These are phyloP conservation scores for Coelogynopora nodosa DNA, from an alignment of 2,888 invertebrate species.

Conservation along the genomic window DNA sequence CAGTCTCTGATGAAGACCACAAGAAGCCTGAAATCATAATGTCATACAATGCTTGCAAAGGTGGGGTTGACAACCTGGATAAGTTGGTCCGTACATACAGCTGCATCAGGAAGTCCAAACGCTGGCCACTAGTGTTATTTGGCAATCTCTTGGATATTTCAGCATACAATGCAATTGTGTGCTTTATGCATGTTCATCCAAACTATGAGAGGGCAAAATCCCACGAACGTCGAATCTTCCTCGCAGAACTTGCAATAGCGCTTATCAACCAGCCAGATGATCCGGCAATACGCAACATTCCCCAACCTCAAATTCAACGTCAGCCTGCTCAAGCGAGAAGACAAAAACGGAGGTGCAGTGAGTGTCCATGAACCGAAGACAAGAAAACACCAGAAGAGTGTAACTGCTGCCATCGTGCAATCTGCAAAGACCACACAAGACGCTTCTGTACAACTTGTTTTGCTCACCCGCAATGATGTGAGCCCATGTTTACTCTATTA, in stretches of 20 bases:
- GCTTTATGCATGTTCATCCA: slow-evolving; percentile 4
- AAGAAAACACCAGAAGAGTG: slow-evolving; percentile 11
- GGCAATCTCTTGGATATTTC: slow-evolving; percentile 37
- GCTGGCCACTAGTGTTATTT: slow-evolving; percentile 32
- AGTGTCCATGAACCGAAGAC: slow-evolving; percentile 1
- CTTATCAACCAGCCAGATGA: slow-evolving; percentile 20
- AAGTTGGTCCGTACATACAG: slow-evolving; percentile 29
- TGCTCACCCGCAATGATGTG: background rate
- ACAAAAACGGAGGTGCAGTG: background rate
- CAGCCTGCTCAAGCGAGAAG: background rate
- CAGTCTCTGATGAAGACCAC: slow-evolving; percentile 1
- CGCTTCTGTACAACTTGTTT: slow-evolving; percentile 20
- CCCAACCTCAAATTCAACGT: slow-evolving; percentile 3
- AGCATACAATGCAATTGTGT: slow-evolving; percentile 38
- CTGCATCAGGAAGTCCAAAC: slow-evolving; percentile 16
- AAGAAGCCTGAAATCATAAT: slow-evolving; percentile 19
- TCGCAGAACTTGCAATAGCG: slow-evolving; percentile 5
- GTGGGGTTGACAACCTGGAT: slow-evolving; percentile 37
- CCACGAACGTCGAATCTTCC: slow-evolving; percentile 14
- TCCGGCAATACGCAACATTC: slow-evolving; percentile 19
- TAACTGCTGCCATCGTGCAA: slow-evolving; percentile 1
- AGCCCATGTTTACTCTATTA: slow-evolving; percentile 1
- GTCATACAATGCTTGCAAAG: slow-evolving; percentile 18
- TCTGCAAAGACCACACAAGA: slow-evolving; percentile 28
- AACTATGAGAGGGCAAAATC: slow-evolving; percentile 2